A percentile compares a stretch with the other conserved stretches of the same genome.
These are phyloP conservation scores for Anniella stebbinsi DNA, from an alignment of 2,797 vertebrate genomes.

Conservation along the genomic window DNA sequence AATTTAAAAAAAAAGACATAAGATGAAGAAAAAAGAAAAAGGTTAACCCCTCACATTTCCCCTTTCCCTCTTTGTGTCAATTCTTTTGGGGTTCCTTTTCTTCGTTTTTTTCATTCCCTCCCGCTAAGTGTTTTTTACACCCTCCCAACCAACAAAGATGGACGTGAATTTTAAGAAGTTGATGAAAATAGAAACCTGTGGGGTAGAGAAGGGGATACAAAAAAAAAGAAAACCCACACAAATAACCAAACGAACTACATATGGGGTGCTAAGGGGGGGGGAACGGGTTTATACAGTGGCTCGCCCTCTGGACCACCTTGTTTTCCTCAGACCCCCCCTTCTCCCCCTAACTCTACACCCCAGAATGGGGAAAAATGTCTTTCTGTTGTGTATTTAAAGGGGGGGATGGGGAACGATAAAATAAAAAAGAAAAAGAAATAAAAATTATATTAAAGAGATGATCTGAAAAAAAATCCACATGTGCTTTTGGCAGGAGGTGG, in stretches of 20 bases:
- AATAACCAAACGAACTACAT: slow-evolving; percentile 44
- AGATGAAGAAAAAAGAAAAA: slow-evolving; percentile 25
- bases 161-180: slow-evolving; percentile 15
- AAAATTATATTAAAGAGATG: slow-evolving; percentile 39
- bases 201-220: slow-evolving; percentile 22
- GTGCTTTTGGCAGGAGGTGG: slow-evolving; percentile 13
- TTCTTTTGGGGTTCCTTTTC: slow-evolving; percentile 27
- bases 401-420: slow-evolving; percentile 20
- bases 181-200: slow-evolving; percentile 27
- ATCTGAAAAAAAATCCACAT: not conserved
- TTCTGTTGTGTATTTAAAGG: slow-evolving; percentile 75
- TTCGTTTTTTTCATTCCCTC: slow-evolving; percentile 25
- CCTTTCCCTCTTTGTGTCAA: slow-evolving; percentile 24
- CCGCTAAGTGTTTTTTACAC: not conserved
- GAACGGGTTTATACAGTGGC: not conserved
- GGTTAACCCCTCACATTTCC: slow-evolving; percentile 17
- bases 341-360: slow-evolving; percentile 56
- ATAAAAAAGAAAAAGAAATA: slow-evolving; percentile 38
- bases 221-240: not conserved
- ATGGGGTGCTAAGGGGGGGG: not conserved
- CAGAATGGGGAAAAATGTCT: slow-evolving; percentile 58
- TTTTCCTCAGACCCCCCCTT: slow-evolving; percentile 50
- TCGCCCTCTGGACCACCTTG: not conserved
- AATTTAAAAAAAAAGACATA: slow-evolving; percentile 24
- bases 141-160: slow-evolving; percentile 3